These are phyloP conservation scores for Cryptoblepharus egeriae DNA, from an alignment of 2,797 vertebrate species.

Conservation along the genomic window DNA sequence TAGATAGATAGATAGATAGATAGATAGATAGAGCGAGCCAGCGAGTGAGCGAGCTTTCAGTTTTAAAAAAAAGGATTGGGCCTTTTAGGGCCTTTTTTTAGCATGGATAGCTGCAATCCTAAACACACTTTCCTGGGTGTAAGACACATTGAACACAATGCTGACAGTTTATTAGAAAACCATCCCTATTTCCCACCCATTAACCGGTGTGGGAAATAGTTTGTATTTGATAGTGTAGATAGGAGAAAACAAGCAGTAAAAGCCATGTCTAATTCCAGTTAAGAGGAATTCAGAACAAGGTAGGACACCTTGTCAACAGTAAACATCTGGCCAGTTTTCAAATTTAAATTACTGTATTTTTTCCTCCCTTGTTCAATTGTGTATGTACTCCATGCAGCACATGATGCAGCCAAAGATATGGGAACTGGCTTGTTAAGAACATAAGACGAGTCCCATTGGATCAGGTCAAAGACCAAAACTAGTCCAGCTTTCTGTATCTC, in stretches of 20 bases:
- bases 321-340: background rate
- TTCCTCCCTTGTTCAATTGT: background rate
- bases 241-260: background rate
- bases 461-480: too few species aligned
- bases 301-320: background rate
- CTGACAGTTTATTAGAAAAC: conserved; percentile 23
- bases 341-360: conserved; percentile 1
- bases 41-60: too few species aligned
- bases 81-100: too few species aligned
- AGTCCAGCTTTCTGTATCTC: too few species aligned
- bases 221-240: conserved; percentile 13
- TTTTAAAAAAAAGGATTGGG: too few species aligned
- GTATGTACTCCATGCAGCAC: background rate
- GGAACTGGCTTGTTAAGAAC: background rate
- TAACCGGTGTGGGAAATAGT: conserved; percentile 13
- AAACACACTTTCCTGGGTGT: too few species aligned
- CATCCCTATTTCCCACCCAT: background rate
- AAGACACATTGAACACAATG: background rate
- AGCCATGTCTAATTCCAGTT: conserved; percentile 24
- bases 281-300: background rate
- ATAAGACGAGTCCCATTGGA: too few species aligned
- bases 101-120: too few species aligned
- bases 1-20: too few species aligned
- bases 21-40: too few species aligned
- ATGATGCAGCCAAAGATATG: background rate